Base-by-base conservation (phyloP, 2,113 vertebrate species). In the Cephalopholis sonnerati region DNA sequence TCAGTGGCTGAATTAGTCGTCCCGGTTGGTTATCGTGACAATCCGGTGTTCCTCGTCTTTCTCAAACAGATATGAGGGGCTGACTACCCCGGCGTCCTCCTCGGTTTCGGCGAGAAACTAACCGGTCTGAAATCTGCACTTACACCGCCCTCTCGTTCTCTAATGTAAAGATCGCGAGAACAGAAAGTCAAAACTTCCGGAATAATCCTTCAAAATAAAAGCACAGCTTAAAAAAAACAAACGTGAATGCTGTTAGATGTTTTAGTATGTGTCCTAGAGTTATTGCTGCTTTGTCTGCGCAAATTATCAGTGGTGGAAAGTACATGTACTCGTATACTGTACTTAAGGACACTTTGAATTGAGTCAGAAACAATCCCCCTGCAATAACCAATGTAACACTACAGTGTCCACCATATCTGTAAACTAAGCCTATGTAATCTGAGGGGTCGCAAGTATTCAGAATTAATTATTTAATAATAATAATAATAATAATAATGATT, bases 111-210 rank as follows among this genome's bases (percentile, higher is more conserved):
- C 6, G 58, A 84, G 67, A 82, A 82, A 44, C 41, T 44, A 44
- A 92, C 95, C 93, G 93, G 94, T 94, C 78, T 91, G 68, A 88
- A 87, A 58, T 48, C 86, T 59, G 54, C 73, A 62, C 78, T 70
- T 61, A 80, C 85, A 69, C 87, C 81, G 77, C 89, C 84, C 86
- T 87, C 89, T 68, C 50, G 20, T 61, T 48, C 59, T 3, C 27
- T 29, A 1, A 8, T 1, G 13, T 63, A 16, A 90, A 85, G 32
- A 17, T 44, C 2, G 15, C 69, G 12, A 3, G 5, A 65, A 44
- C 4, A 9, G 1, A 1, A 10, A 9, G 12, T 0, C 0, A 3
- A 0, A 0, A 53, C 50, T 82, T 91, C 88, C 87, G 66, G 4
- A 0, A 0, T 0, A 0, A 2, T 12, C 44, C n/a, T 90, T 82